A percentile compares a stretch with the other conserved stretches of the same genome.
phyloP scores from a whole-genome alignment of 2,888 invertebrate genomes.

The Drosophila prostipennis region DNA sequence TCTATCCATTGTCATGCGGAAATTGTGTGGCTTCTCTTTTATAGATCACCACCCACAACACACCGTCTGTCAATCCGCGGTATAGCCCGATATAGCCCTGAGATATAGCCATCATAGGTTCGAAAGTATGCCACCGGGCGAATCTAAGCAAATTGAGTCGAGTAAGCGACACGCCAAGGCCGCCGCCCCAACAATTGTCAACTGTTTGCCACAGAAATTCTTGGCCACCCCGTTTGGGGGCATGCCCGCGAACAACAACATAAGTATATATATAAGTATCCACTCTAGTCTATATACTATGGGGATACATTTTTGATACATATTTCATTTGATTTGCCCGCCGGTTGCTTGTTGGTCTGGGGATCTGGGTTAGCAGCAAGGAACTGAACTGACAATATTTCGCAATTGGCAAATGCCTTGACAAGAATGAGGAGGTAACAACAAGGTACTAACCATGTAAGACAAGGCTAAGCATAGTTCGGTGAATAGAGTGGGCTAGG shows the following conservation, averaged over 20 bases:
- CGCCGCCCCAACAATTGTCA: slow-evolving; percentile 70
- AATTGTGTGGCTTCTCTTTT: slow-evolving; percentile 6
- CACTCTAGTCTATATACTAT: slow-evolving; percentile 26
- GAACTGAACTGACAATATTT: slow-evolving; percentile 54
- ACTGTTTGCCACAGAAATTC: slow-evolving; percentile 66
- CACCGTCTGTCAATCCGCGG: slow-evolving; percentile 1
- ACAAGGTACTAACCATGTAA: slow-evolving; percentile 11
- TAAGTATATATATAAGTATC: slow-evolving; percentile 14
- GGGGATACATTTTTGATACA: slow-evolving; percentile 35
- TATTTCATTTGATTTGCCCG: slow-evolving; percentile 48
- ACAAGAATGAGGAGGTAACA: slow-evolving; percentile 18
- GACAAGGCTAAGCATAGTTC: slow-evolving; percentile 28
- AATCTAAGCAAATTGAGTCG: slow-evolving; percentile 44
- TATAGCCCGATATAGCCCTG: slow-evolving; percentile 30
- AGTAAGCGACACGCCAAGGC: slow-evolving; percentile 59
- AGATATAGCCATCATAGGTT: slow-evolving; percentile 16
- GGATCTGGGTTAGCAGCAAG: slow-evolving; percentile 43
- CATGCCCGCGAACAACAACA: slow-evolving; percentile 3
- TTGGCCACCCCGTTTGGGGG: slow-evolving; percentile 34
- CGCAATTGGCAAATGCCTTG: slow-evolving; percentile 37
- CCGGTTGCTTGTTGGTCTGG: not conserved
- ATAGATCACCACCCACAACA: slow-evolving; percentile 11
- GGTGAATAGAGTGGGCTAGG: slow-evolving; percentile 11
- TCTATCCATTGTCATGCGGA: slow-evolving; percentile 15
- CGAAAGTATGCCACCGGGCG: slow-evolving; percentile 44